Percentiles rank a stretch among this genome's conserved stretches.
Conservation (phyloP, 2,888 invertebrate genomes). For the Salticus scenicus region DNA sequence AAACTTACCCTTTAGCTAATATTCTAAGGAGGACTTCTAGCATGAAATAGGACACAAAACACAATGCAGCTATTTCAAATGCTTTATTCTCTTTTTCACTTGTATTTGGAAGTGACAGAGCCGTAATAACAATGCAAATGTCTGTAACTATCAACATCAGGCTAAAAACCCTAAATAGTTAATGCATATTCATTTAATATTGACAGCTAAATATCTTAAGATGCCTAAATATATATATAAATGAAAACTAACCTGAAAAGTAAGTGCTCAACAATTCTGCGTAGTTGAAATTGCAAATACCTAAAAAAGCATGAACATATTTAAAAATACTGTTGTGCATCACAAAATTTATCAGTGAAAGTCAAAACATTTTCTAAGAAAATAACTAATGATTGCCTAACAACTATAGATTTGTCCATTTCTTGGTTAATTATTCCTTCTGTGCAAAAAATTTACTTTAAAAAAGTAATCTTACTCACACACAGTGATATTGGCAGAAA, state of each 20-base stretch:
- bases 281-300: constrained; percentile 46
- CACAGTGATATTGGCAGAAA: too few species aligned
- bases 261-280: constrained; percentile 63
- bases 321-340: too few species aligned
- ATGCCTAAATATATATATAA: not conserved
- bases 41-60: constrained; percentile 76
- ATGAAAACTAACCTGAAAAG: constrained; percentile 49
- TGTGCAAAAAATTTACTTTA: too few species aligned
- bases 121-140: constrained; percentile 70
- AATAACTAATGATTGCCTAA: too few species aligned
- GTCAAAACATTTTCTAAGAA: too few species aligned
- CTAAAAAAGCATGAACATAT: too few species aligned
- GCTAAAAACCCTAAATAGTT: constrained; percentile 68
- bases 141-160: constrained; percentile 71
- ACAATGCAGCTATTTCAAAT: constrained; percentile 75
- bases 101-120: constrained; percentile 59
- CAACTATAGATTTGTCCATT: too few species aligned
- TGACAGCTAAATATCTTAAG: not conserved
- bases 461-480: too few species aligned
- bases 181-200: not conserved
- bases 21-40: constrained; percentile 76
- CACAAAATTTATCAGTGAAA: too few species aligned
- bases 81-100: constrained; percentile 41
- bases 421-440: too few species aligned
- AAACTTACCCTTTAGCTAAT: constrained; percentile 76